Evolutionary conservation across 2,113 vertebrate genomes (phyloP), one percentile per base, ranked within the genome.

Genomic region (Sardina pilchardus): DNA sequence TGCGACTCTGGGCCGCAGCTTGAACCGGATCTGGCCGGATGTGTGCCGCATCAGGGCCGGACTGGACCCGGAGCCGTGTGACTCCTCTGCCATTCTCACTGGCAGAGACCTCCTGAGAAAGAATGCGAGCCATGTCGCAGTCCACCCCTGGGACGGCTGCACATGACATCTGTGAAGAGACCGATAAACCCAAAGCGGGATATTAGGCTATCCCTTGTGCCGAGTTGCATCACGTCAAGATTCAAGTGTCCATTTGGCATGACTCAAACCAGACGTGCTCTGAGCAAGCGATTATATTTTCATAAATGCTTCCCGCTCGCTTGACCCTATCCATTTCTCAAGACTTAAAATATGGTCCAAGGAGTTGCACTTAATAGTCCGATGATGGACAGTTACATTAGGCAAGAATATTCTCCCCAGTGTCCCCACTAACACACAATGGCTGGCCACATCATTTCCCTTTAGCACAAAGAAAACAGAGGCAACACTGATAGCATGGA

Each of bases 361-460:
- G 71, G 71, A 17, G 30, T 34, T 78, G 30, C 71, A 36, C 30
- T 6, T 30, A 78, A 4, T 14, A 78, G 71, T 78, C 30, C 71
- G 39, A 78, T 78, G 36, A 78, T 78, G 71, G 39, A 42, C 39
- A 42, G 39, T 42, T 30, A 78, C 16, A 36, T 34, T 36, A 34
- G 34, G 71, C 34, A 78, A 36, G 63, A 30, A n/a, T 30, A 30
- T 30, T 26, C 63, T 36, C 71, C 30, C 71, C 2, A 36, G 10
- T 78, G 30, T 78, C 30, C 71, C 71, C 14, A 1, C 30, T 78
- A 78, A 78, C 39, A 34, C 34, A 78, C 36, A 36, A 78, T 34
- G 71, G 36, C 71, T 78, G 71, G 36, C 71, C 71, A 78, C 71
- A 78, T 78, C 30, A 17, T 36, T 78, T 36, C 71, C 71, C 71